Percentiles rank a stretch among this genome's conserved stretches.
Evolutionary conservation across 2,113 vertebrate genomes (phyloP).

Genomic region (Hylia prasina): DNA sequence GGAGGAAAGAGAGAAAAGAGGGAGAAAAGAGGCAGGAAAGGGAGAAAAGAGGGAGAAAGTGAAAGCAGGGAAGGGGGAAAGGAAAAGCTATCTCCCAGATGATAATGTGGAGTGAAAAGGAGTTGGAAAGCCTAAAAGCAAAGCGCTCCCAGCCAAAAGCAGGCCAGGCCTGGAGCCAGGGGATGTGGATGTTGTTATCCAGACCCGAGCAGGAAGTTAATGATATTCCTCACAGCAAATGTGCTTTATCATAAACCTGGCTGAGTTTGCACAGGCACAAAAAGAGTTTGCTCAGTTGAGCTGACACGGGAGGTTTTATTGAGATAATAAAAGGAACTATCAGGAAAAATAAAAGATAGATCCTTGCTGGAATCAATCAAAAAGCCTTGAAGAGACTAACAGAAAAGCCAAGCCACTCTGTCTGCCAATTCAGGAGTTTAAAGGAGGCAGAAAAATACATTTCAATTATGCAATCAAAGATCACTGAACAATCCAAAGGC

Average conservation of each 20-base stretch:
- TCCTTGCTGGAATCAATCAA: neutral
- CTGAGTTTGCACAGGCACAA: neutral
- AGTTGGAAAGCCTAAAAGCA: neutral
- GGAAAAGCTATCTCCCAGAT: neutral
- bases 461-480: neutral
- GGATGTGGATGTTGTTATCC: accelerated
- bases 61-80: no score
- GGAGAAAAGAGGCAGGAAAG: no score
- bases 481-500: neutral
- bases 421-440: neutral
- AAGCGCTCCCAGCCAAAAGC: neutral
- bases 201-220: neutral
- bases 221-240: neutral
- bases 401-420: neutral
- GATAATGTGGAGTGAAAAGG: neutral
- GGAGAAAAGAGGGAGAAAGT: accelerated
- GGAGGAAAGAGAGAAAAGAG: accelerated
- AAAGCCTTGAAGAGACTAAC: neutral
- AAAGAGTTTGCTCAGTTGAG: neutral
- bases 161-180: neutral
- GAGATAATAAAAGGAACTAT: slow-evolving; percentile 2
- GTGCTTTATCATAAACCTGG: neutral
- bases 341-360: neutral
- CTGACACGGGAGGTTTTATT: neutral
- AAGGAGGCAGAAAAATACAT: neutral